phyloP scores from a whole-genome alignment of 2,113 vertebrate genomes.

The Axis porcinus region DNA sequence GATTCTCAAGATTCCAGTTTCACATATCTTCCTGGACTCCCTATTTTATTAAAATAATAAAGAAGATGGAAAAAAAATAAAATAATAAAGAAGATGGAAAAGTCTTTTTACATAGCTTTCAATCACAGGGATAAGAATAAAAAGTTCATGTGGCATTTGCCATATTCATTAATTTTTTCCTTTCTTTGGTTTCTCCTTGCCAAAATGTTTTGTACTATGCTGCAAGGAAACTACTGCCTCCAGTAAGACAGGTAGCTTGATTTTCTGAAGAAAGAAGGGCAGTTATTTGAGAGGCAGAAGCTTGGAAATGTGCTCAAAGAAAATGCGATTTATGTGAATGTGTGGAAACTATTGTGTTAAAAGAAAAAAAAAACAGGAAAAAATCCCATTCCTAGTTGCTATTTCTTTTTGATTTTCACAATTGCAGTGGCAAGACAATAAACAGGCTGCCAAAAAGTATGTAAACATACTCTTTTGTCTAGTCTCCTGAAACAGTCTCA shows the following conservation, averaged over 20 bases:
- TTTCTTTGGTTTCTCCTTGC: background rate
- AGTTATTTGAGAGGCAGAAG: background rate
- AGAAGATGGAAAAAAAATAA: background rate
- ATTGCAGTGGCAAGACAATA: background rate
- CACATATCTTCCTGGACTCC: background rate
- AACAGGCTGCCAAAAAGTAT: background rate
- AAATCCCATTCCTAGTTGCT: background rate
- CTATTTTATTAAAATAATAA: slow-evolving; percentile 19
- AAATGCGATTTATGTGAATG: background rate
- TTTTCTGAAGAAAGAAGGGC: background rate
- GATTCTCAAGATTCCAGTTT: background rate
- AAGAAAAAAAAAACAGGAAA: background rate
- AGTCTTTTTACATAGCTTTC: background rate
- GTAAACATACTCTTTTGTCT: background rate
- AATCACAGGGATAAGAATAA: background rate
- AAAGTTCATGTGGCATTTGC: background rate
- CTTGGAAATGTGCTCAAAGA: background rate
- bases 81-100: background rate
- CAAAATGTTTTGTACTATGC: background rate
- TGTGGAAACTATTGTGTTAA: background rate
- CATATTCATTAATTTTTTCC: background rate
- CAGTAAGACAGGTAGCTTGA: background rate
- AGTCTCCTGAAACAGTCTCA: background rate
- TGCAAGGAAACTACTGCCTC: background rate
- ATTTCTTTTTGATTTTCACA: background rate